Percentiles rank a stretch among this genome's conserved stretches.
phyloP scores from a whole-genome alignment of 2,113 vertebrate species.

The Tichodroma muraria region DNA sequence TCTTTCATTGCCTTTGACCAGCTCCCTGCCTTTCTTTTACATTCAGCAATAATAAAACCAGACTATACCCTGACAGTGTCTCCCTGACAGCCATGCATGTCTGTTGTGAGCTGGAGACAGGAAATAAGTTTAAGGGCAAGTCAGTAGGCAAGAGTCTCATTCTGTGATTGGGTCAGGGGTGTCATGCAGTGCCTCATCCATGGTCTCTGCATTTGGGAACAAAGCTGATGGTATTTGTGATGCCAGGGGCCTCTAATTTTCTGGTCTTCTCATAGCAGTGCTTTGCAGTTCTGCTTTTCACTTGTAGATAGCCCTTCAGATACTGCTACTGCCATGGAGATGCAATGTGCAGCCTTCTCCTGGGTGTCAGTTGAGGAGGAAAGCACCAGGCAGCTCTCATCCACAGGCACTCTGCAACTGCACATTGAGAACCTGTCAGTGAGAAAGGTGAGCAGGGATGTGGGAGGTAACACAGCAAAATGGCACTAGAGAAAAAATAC shows the following conservation, averaged over 20 bases:
- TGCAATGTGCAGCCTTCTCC: conserved; percentile 80
- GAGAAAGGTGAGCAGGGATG: conserved; percentile 71
- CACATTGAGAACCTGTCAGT: conserved; percentile 76
- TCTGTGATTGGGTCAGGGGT: background rate
- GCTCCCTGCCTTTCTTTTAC: background rate
- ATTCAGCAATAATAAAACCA: background rate
- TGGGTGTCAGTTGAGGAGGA: conserved; percentile 68
- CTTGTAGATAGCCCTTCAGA: conserved; percentile 53
- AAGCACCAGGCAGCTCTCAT: background rate
- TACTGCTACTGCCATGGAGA: conserved; percentile 64
- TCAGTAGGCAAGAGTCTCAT: background rate
- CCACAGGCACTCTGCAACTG: conserved; percentile 66
- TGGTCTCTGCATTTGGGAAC: background rate
- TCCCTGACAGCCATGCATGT: background rate
- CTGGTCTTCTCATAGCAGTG: background rate
- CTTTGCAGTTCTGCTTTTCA: background rate
- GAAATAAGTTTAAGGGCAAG: background rate
- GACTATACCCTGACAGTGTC: background rate
- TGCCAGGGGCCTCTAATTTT: background rate
- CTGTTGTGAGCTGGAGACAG: background rate
- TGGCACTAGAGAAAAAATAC: background rate
- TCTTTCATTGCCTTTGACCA: background rate
- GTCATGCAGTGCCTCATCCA: background rate
- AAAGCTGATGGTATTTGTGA: background rate
- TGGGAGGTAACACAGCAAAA: background rate